These are phyloP conservation scores for Corythoichthys intestinalis DNA, from an alignment of 2,113 vertebrate species.

Conservation along the genomic window DNA sequence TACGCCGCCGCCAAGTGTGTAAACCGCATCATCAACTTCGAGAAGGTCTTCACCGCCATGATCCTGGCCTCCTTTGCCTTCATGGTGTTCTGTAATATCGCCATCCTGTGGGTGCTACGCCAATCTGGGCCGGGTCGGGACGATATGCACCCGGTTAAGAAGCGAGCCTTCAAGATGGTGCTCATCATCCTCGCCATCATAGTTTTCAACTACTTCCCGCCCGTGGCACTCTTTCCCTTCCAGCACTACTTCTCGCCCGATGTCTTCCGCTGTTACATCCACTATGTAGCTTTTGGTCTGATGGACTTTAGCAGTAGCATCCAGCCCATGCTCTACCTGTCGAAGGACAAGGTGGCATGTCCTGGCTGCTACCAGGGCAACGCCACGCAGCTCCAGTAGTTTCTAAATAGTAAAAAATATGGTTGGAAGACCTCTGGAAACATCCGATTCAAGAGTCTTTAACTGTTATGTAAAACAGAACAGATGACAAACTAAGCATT, in stretches of 20 bases:
- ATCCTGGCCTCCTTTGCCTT: conserved; percentile 63
- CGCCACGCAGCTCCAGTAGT: background rate
- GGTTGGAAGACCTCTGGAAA: background rate
- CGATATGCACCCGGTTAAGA: conserved; percentile 72
- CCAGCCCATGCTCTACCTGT: conserved; percentile 73
- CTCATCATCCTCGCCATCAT: conserved; percentile 73
- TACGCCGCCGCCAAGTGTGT: conserved; percentile 58
- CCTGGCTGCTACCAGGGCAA: conserved; percentile 32
- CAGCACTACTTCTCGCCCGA: conserved; percentile 50
- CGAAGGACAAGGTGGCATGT: conserved; percentile 48
- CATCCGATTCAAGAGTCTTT: background rate
- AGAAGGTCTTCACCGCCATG: conserved; percentile 66
- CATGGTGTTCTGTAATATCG: conserved; percentile 73
- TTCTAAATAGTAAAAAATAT: background rate
- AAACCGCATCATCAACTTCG: conserved; percentile 54
- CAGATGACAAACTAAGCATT: background rate
- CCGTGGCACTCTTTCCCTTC: conserved; percentile 74
- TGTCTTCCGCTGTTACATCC: conserved; percentile 65
- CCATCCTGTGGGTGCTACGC: conserved; percentile 62
- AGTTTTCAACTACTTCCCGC: conserved; percentile 73
- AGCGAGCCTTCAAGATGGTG: conserved; percentile 75
- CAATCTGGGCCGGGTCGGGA: conserved; percentile 59
- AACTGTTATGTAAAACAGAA: background rate
- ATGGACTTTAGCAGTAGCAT: conserved; percentile 78
- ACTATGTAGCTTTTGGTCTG: conserved; percentile 65